phyloP scores from a whole-genome alignment of 2,113 vertebrate genomes.

The Tautogolabrus adspersus region DNA sequence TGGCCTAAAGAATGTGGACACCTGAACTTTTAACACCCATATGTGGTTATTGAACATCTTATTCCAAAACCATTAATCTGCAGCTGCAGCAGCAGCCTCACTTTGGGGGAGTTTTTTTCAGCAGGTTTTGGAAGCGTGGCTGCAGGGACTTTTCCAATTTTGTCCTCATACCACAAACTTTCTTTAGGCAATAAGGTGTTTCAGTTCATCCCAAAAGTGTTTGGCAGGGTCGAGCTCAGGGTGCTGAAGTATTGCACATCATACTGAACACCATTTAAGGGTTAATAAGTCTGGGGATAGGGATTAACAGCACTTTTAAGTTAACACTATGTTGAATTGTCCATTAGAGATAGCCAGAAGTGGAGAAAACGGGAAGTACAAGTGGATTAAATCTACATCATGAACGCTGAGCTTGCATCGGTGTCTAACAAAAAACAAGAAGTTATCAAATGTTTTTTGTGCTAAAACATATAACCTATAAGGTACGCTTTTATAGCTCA shows the following conservation, averaged over 20 bases:
- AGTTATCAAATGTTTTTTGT: too few species aligned
- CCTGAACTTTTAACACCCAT: background rate
- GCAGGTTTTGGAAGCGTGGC: background rate
- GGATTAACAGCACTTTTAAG: background rate
- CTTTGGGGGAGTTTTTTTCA: background rate
- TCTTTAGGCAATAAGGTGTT: background rate
- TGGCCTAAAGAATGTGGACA: slow-evolving; percentile 2
- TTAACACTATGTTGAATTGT: background rate
- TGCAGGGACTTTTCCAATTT: background rate
- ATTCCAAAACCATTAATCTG: background rate
- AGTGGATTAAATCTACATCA: too few species aligned
- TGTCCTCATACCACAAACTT: background rate
- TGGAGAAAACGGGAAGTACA: background rate
- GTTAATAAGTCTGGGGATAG: too few species aligned
- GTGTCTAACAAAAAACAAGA: too few species aligned
- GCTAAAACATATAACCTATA: too few species aligned
- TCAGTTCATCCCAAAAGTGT: background rate
- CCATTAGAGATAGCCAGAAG: too few species aligned
- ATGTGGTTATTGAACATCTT: background rate
- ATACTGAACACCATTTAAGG: background rate
- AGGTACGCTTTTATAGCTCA: too few species aligned
- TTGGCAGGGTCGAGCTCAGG: too few species aligned
- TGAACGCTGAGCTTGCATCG: too few species aligned
- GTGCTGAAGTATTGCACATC: background rate
- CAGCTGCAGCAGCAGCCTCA: background rate